Base-by-base conservation (phyloP, 2,888 invertebrate species). In the Diploptera punctata region DNA sequence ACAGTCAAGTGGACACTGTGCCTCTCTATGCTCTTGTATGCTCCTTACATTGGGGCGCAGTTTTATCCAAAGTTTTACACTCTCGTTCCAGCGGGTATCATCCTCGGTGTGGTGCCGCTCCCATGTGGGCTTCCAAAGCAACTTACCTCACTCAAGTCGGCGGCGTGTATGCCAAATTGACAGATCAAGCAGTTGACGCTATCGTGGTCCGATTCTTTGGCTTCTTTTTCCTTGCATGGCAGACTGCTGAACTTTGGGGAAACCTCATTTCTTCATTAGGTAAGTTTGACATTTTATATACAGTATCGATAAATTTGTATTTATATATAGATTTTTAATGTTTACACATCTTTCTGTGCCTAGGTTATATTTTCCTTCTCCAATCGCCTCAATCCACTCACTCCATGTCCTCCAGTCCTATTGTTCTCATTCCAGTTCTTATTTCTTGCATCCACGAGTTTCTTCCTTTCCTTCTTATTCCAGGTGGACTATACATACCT, bases 111-210 rank as follows among this genome's bases (percentile, higher is more conserved):
- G 97, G 97, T 10, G 98, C 97, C 1, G 98, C 98, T 0, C 98
- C 98, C 62, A 93, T 99, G 91, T 99, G 99, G 99, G 95, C 97
- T 0, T 95, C 98, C n/a, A 96, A 98, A 83, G 98, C 98, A 73
- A 96, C 97, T 1, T 99, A 99, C 82, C 87, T 99, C 75, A 98
- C 98, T 16, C 95, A 97, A 85, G 94, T 93, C 52, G 98, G 97
- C 60, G 93, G 94, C 75, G 91, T 93, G 77, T 95, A 95, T 84
- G 95, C 98, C 18, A 93, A 93, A 80, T 85, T 96, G 75, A 94
- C 94, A 16, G 93, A 93, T 79, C 93, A 94, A 81, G 89, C 93
- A 31, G 91, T 94, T 68, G 95, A 97, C 82, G 95, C 95, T 21
- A 95, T 97, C 78, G 95, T 99, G 78, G 97, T 97, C 72, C 86